Percentiles rank a stretch among this genome's conserved stretches.
These are phyloP conservation scores for Cochlearius cochlearius DNA, from an alignment of 2,113 vertebrate genomes.

Conservation along the genomic window DNA sequence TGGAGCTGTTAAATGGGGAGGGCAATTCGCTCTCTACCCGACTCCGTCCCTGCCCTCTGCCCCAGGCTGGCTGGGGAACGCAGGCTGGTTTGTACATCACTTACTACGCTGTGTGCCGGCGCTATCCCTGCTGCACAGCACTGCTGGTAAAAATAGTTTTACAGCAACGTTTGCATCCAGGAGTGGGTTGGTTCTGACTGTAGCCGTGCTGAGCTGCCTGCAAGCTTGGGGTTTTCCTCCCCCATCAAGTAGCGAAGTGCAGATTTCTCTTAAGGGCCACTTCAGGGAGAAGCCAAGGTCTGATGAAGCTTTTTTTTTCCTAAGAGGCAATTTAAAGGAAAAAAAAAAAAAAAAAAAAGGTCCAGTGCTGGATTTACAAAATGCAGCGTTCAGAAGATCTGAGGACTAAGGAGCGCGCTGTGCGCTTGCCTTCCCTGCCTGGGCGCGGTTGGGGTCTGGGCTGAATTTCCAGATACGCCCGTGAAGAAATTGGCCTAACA, in stretches of 20 bases:
- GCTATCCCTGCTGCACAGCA: not conserved
- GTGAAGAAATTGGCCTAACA: not conserved
- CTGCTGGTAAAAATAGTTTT: not conserved
- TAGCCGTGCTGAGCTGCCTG: not conserved
- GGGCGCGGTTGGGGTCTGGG: not conserved
- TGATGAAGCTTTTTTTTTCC: not conserved
- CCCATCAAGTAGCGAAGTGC: not conserved
- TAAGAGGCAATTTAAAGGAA: not conserved
- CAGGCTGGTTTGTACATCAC: not conserved
- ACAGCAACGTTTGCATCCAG: not conserved
- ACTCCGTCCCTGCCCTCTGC: not conserved
- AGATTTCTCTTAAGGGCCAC: not conserved
- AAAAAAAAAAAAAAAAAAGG: no score
- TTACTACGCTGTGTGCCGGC: rapidly evolving
- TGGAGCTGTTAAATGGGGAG: not conserved
- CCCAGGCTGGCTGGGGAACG: not conserved
- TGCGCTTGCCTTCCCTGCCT: not conserved
- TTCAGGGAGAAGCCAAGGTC: not conserved
- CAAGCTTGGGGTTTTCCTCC: not conserved
- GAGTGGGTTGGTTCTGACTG: not conserved
- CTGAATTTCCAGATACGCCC: not conserved
- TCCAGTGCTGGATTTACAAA: not conserved
- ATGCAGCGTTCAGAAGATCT: not conserved
- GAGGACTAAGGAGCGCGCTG: not conserved
- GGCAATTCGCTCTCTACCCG: not conserved